Conservation (phyloP, 2,113 vertebrate genomes). For the Notothenia rossii region DNA sequence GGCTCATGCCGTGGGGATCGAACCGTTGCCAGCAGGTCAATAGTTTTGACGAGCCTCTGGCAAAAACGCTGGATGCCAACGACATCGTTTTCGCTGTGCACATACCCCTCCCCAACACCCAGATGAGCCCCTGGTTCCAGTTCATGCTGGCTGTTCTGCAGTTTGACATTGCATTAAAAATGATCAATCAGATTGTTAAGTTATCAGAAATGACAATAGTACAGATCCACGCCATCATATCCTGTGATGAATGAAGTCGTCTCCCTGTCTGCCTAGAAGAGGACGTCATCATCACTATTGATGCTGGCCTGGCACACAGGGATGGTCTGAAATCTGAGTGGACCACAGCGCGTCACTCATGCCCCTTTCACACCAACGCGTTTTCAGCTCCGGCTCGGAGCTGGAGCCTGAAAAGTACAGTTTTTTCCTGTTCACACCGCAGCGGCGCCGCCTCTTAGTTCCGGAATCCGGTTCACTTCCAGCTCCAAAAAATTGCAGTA, state of each 20-base stretch:
- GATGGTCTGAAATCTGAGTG: constrained; percentile 34
- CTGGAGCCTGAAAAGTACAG: no score
- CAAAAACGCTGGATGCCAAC: constrained; percentile 85
- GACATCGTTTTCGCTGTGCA: constrained; percentile 89
- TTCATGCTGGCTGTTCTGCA: constrained; percentile 94
- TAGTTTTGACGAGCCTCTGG: constrained; percentile 89
- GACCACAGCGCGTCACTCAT: constrained; percentile 34
- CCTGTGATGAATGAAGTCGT: background rate
- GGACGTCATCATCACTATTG: constrained; percentile 43
- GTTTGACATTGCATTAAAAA: constrained; percentile 92
- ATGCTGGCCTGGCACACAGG: constrained; percentile 44
- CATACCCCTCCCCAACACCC: constrained; percentile 86
- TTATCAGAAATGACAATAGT: background rate
- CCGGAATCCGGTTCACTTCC: no score
- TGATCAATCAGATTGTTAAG: constrained; percentile 91
- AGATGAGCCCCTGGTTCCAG: constrained; percentile 97
- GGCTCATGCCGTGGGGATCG: constrained; percentile 91
- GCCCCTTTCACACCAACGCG: no score
- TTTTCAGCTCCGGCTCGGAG: no score
- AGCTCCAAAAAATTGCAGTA: no score
- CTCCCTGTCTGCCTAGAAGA: constrained; percentile 41
- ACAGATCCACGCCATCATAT: no score
- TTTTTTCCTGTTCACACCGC: no score
- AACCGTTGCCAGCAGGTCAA: constrained; percentile 89
- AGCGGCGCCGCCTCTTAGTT: no score